phyloP scores from a whole-genome alignment of 2,797 vertebrate species.

The Galagoides demidoff region DNA sequence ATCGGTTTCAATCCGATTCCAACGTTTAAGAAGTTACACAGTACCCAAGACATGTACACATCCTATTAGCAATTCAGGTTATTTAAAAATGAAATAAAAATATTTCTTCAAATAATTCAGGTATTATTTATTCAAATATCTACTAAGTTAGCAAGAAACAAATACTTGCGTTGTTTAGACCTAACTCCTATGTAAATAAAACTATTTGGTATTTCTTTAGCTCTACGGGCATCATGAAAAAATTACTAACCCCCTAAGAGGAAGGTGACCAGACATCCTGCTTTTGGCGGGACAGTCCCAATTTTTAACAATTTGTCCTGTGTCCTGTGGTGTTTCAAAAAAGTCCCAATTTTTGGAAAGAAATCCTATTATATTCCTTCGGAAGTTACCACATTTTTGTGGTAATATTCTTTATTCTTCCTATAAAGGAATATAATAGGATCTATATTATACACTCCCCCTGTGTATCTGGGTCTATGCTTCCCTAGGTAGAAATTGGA shows the following conservation, averaged over 20 bases:
- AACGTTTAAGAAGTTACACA: not conserved
- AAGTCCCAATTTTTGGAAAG: too few species aligned
- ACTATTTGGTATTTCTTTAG: not conserved
- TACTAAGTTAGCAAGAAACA: not conserved
- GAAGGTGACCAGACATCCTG: too few species aligned
- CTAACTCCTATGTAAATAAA: not conserved
- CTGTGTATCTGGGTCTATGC: too few species aligned
- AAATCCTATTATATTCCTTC: too few species aligned
- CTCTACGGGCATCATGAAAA: not conserved
- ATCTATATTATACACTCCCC: too few species aligned
- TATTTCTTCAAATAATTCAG: slow-evolving; percentile 6
- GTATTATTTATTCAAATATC: not conserved
- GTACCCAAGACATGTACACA: not conserved
- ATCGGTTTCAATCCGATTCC: not conserved
- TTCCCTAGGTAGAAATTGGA: too few species aligned
- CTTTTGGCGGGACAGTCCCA: too few species aligned
- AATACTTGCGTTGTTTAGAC: not conserved
- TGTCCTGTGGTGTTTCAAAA: too few species aligned
- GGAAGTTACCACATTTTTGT: too few species aligned
- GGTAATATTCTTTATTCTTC: too few species aligned
- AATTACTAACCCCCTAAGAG: not conserved
- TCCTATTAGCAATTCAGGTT: not conserved
- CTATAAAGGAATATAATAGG: too few species aligned
- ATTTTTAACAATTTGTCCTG: too few species aligned
- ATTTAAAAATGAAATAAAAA: slow-evolving; percentile 37